phyloP scores from a whole-genome alignment of 2,888 invertebrate species.

The Petrolisthes manimaculis region DNA sequence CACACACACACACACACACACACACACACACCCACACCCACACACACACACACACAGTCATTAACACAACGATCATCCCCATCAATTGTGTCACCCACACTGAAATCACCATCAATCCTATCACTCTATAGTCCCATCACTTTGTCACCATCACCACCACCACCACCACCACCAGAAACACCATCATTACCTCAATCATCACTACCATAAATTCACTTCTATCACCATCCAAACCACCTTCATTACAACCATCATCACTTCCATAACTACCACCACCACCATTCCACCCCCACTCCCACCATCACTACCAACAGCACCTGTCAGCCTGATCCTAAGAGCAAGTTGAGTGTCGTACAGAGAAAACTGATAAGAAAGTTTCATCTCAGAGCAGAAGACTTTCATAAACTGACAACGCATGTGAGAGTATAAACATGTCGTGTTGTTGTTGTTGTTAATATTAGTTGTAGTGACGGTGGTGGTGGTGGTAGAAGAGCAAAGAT shows the following conservation, averaged over 20 bases:
- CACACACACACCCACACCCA: too few relatives aligned
- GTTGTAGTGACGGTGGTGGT: too few relatives aligned
- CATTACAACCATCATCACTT: neutral
- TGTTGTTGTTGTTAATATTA: too few relatives aligned
- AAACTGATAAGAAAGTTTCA: too few relatives aligned
- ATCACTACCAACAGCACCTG: neutral
- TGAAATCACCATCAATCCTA: neutral
- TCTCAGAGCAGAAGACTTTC: too few relatives aligned
- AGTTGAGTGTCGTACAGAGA: too few relatives aligned
- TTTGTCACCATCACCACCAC: neutral
- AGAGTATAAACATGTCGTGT: too few relatives aligned
- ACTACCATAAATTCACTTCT: neutral
- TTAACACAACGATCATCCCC: neutral
- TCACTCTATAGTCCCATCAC: slow-evolving; percentile 18
- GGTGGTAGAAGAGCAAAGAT: too few relatives aligned
- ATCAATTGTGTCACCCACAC: neutral
- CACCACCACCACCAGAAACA: neutral
- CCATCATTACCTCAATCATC: neutral
- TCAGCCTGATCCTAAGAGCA: too few relatives aligned
- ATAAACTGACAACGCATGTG: too few relatives aligned
- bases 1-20: too few relatives aligned
- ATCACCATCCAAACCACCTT: neutral
- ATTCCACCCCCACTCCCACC: neutral
- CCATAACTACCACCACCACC: neutral
- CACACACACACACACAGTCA: neutral